These are phyloP conservation scores for Rhagologus leucostigma DNA, from an alignment of 2,113 vertebrate genomes.

Conservation along the genomic window DNA sequence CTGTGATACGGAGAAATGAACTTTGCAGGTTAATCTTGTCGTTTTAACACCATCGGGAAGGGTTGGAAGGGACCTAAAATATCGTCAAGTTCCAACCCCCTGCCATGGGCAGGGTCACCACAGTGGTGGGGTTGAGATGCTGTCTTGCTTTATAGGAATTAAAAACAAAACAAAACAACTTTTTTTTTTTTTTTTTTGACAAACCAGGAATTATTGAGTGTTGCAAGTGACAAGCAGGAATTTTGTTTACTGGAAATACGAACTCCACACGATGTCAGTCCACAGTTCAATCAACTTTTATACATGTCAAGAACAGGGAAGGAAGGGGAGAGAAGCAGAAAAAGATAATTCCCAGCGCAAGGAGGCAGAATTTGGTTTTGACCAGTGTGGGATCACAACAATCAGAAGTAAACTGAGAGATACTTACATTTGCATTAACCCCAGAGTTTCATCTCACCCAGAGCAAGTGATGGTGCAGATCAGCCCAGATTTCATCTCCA, in stretches of 20 bases:
- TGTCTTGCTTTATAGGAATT: background rate
- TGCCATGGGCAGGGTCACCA: background rate
- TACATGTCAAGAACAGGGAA: rapidly evolving
- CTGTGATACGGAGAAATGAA: background rate
- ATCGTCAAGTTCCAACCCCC: background rate
- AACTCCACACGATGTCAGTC: background rate
- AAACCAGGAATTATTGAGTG: background rate
- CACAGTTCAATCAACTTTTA: background rate
- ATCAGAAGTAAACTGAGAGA: background rate
- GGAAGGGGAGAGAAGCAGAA: background rate
- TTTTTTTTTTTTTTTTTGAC: background rate
- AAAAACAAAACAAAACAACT: background rate
- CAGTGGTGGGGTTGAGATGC: rapidly evolving
- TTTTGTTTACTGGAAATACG: rapidly evolving
- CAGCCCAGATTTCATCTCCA: background rate
- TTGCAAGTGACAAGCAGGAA: background rate
- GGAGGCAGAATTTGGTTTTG: background rate
- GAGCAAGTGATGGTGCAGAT: rapidly evolving
- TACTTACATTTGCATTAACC: rapidly evolving
- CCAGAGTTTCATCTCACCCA: background rate
- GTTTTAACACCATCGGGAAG: background rate
- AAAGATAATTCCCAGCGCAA: background rate
- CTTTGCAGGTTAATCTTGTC: background rate
- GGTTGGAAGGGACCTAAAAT: background rate
- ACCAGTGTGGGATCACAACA: background rate